A percentile compares a stretch with the other conserved stretches of the same genome.
These are phyloP conservation scores for Tadarida brasiliensis DNA, from an alignment of 2,797 vertebrate genomes.

Conservation along the genomic window DNA sequence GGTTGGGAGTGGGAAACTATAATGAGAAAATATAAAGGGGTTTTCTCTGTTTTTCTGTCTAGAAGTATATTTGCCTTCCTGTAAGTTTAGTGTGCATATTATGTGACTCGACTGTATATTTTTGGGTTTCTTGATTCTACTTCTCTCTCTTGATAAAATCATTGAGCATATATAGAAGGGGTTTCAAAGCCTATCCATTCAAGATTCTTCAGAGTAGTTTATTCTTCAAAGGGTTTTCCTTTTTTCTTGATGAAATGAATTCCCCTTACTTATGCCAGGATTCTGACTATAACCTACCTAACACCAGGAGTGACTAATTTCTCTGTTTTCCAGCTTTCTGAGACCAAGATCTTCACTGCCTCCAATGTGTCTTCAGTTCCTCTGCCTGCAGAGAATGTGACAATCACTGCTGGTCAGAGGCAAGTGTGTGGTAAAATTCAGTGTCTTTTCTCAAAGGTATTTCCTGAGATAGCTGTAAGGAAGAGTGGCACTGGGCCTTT, in stretches of 20 bases:
- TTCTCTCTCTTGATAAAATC: conserved; percentile 9
- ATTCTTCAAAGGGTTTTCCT: not conserved
- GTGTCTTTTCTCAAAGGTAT: not conserved
- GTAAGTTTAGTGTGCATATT: not conserved
- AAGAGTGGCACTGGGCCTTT: not conserved
- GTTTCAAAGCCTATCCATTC: conserved; percentile 14
- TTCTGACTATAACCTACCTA: conserved; percentile 47
- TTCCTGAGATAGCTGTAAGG: not conserved
- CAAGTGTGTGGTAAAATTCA: conserved; percentile 80
- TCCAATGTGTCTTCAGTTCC: conserved; percentile 96
- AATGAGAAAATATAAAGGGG: conserved; percentile 40
- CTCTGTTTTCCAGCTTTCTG: conserved; percentile 92
- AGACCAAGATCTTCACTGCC: conserved; percentile 99
- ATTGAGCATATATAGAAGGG: not conserved
- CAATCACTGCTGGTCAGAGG: conserved; percentile 99
- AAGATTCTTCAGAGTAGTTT: conserved; percentile 46
- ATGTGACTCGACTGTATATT: not conserved
- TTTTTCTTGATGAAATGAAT: not conserved
- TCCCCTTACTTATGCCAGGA: not conserved
- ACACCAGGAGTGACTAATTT: not conserved
- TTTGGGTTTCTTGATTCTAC: conserved; percentile 12
- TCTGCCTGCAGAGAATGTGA: conserved; percentile 96
- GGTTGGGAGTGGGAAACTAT: not conserved
- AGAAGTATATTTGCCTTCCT: not conserved
- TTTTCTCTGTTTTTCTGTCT: not conserved